phyloP scores from a whole-genome alignment of 2,113 vertebrate genomes.

The Platichthys stellatus region DNA sequence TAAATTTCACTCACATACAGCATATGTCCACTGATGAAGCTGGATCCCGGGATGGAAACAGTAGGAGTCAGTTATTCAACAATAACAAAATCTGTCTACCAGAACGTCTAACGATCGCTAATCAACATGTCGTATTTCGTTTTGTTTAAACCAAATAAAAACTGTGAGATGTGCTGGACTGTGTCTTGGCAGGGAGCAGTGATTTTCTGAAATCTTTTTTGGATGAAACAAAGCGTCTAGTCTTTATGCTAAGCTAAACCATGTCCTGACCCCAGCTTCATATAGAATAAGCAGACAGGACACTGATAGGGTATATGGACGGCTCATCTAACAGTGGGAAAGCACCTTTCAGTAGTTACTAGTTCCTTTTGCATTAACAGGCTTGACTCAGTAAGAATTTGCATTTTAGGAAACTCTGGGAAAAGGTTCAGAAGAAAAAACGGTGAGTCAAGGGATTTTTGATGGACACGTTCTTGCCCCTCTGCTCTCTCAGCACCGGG shows the following conservation, averaged over 20 bases:
- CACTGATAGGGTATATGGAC: too few relatives aligned
- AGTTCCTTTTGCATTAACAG: conserved; percentile 6
- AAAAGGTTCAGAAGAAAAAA: conserved; percentile 31
- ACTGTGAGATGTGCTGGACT: not conserved
- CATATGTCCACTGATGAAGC: not conserved
- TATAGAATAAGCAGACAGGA: not conserved
- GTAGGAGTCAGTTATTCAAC: not conserved
- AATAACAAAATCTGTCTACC: not conserved
- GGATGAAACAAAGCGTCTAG: not conserved
- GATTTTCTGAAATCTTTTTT: not conserved
- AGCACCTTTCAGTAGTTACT: too few relatives aligned
- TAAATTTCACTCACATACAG: not conserved
- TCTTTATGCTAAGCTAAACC: not conserved
- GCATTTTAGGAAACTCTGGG: not conserved
- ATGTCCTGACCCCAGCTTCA: not conserved
- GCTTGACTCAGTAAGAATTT: not conserved
- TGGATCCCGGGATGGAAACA: conserved; percentile 1
- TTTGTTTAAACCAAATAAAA: not conserved
- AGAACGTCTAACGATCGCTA: not conserved
- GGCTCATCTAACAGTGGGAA: not conserved
- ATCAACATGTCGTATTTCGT: not conserved
- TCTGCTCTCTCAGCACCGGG: conserved; percentile 46
- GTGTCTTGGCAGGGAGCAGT: not conserved
- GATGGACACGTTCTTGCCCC: conserved; percentile 54
- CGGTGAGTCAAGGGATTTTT: conserved; percentile 44